Evolutionary conservation across 2,113 vertebrate species (phyloP).

Genomic region (Percina caprodes): DNA sequence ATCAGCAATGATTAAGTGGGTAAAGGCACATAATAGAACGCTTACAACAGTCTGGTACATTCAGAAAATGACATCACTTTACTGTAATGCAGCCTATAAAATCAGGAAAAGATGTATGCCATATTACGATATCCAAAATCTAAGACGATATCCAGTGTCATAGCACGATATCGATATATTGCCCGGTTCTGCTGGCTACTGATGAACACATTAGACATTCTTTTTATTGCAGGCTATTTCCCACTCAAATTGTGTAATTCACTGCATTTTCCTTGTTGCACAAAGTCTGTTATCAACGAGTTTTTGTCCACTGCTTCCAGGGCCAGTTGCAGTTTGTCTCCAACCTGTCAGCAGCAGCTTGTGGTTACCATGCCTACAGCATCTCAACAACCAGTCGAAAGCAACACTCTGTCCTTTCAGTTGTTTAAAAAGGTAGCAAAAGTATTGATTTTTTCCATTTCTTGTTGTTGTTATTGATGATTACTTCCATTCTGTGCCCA

Average conservation of each 20-base stretch:
- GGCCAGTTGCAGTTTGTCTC: conserved; percentile 2
- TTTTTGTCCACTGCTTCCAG: conserved; percentile 20
- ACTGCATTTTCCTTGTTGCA: neutral
- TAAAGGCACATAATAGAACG: too few relatives aligned
- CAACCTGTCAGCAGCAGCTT: conserved; percentile 25
- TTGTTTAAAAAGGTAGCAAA: neutral
- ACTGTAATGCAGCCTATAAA: too few relatives aligned
- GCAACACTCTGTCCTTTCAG: neutral
- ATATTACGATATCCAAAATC: too few relatives aligned
- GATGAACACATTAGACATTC: conserved; percentile 22
- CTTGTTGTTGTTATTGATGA: neutral
- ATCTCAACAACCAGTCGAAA: conserved; percentile 4
- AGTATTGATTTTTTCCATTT: conserved; percentile 4
- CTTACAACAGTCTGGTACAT: too few relatives aligned
- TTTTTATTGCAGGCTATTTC: conserved; percentile 11
- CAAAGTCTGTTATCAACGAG: conserved; percentile 27
- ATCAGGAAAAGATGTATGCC: too few relatives aligned
- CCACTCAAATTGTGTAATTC: neutral
- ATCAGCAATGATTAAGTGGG: too few relatives aligned
- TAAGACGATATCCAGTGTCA: too few relatives aligned
- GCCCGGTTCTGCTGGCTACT: neutral
- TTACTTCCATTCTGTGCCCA: neutral
- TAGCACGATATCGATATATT: too few relatives aligned
- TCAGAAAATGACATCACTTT: too few relatives aligned
- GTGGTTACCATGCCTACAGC: neutral